Evolutionary conservation across 2,888 invertebrate genomes (phyloP).

Genomic region (Cotesia congregata): DNA sequence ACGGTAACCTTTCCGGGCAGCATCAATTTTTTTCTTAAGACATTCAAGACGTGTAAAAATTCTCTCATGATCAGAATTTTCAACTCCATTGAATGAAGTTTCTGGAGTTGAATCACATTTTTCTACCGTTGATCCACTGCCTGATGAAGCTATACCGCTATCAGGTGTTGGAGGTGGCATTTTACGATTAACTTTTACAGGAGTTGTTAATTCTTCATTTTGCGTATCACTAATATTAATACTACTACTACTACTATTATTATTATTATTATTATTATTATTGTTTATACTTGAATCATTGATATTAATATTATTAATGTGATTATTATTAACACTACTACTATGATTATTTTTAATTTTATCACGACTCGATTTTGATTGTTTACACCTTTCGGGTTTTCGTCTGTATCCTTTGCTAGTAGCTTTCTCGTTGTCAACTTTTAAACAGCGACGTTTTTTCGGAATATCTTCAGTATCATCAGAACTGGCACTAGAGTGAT

Average conservation of each 20-base stretch:
- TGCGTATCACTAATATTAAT: neutral
- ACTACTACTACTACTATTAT: conserved; percentile 44
- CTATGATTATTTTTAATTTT: conserved; percentile 41
- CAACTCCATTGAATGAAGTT: conserved; percentile 50
- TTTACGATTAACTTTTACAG: conserved; percentile 19
- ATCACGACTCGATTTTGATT: conserved; percentile 46
- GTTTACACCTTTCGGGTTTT: conserved; percentile 54
- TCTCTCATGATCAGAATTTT: conserved; percentile 61
- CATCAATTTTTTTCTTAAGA: conserved; percentile 63
- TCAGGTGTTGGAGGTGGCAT: conserved; percentile 62
- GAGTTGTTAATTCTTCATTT: conserved; percentile 15
- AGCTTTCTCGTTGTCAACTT: conserved; percentile 30
- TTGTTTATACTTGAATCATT: conserved; percentile 35
- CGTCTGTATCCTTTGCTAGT: conserved; percentile 43
- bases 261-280: conserved; percentile 42
- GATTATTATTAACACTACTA: conserved; percentile 43
- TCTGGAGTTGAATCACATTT: conserved; percentile 51
- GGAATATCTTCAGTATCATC: conserved; percentile 48
- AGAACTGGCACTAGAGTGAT: conserved; percentile 52
- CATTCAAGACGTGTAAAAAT: conserved; percentile 54
- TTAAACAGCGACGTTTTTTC: conserved; percentile 52
- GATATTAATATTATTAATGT: neutral
- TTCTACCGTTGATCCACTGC: conserved; percentile 61
- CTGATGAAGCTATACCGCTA: conserved; percentile 63
- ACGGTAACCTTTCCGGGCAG: conserved; percentile 57